Percentiles rank a stretch among this genome's conserved stretches.
phyloP scores from a whole-genome alignment of 2,113 vertebrate genomes.

The Hiodon tergisus region DNA sequence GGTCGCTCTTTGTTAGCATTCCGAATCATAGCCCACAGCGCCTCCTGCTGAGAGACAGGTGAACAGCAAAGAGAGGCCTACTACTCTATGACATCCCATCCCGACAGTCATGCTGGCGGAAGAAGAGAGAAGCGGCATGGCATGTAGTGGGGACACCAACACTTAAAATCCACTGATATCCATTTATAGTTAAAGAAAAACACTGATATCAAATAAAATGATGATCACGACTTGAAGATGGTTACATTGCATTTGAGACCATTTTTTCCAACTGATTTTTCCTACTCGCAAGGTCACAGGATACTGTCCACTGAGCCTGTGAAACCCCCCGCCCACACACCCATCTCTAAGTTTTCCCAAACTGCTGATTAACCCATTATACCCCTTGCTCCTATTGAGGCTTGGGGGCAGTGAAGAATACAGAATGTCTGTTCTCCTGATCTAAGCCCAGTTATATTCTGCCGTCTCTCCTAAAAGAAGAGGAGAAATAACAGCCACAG shows the following conservation, averaged over 20 bases:
- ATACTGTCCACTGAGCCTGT: not conserved
- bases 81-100: constrained; percentile 56
- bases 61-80: constrained; percentile 53
- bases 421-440: no score
- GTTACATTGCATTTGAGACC: constrained; percentile 35
- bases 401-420: not conserved
- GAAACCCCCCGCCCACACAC: not conserved
- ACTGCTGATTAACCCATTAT: constrained; percentile 2
- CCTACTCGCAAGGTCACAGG: constrained; percentile 22
- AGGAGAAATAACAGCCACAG: constrained; percentile 29
- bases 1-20: constrained; percentile 44
- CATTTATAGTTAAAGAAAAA: constrained; percentile 64
- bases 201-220: constrained; percentile 71
- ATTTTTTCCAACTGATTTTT: constrained; percentile 39
- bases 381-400: not conserved
- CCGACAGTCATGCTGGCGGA: constrained; percentile 58
- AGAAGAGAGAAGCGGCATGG: constrained; percentile 69
- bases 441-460: constrained; percentile 22
- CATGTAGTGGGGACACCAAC: constrained; percentile 72
- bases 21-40: constrained; percentile 44
- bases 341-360: not conserved
- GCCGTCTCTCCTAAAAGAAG: constrained; percentile 7
- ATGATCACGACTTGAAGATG: constrained; percentile 66
- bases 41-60: constrained; percentile 58
- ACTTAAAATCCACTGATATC: constrained; percentile 71